phyloP scores from a whole-genome alignment of 2,888 invertebrate genomes.

The Chrysomela aeneicollis region DNA sequence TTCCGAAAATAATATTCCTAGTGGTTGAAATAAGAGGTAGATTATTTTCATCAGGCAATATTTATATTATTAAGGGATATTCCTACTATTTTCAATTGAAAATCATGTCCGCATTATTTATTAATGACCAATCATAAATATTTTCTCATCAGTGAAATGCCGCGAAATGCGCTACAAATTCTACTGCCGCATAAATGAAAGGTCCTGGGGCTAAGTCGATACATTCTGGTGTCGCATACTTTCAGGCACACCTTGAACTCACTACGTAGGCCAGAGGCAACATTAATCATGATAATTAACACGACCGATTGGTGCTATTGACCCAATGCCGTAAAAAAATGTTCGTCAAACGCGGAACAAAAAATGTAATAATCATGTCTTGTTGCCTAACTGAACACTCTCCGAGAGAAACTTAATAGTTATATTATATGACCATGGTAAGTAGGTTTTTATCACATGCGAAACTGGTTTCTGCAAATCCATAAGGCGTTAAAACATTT shows the following conservation, averaged over 20 bases:
- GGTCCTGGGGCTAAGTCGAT: background rate
- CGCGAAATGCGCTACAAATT: background rate
- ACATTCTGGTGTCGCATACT: background rate
- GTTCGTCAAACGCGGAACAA: background rate
- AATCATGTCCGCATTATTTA: background rate
- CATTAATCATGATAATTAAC: slow-evolving; percentile 1
- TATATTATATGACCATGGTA: too few relatives aligned
- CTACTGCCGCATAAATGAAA: background rate
- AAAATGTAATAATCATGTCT: background rate
- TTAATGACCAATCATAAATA: background rate
- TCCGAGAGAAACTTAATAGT: too few relatives aligned
- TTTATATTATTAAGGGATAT: too few relatives aligned
- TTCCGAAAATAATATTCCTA: too few relatives aligned
- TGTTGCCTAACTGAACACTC: too few relatives aligned
- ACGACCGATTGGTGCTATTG: background rate
- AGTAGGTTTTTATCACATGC: too few relatives aligned
- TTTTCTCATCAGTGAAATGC: slow-evolving; percentile 2
- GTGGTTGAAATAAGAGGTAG: too few relatives aligned
- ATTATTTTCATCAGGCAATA: too few relatives aligned
- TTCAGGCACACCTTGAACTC: background rate
- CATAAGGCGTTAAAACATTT: too few relatives aligned
- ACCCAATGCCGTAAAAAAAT: background rate
- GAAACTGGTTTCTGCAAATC: too few relatives aligned
- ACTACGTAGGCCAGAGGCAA: background rate
- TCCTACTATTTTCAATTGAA: background rate